Percentiles rank a stretch among this genome's conserved stretches.
Evolutionary conservation across 2,888 invertebrate genomes (phyloP).

Genomic region (Mimas tiliae): DNA sequence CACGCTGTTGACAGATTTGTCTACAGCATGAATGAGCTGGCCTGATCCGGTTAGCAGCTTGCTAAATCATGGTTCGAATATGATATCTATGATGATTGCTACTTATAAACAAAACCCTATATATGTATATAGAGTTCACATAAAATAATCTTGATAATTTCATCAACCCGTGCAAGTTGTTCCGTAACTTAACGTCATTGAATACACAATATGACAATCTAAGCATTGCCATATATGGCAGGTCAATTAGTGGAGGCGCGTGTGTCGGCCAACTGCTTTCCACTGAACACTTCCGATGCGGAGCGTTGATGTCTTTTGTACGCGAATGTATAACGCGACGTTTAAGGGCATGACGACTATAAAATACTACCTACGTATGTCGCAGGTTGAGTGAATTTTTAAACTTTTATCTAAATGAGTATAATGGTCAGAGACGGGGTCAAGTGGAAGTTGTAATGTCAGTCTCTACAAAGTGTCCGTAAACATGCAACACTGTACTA

Average conservation of each 20-base stretch:
- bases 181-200: constrained; percentile 20
- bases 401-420: background rate
- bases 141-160: background rate
- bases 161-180: constrained; percentile 12
- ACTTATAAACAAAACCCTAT: background rate
- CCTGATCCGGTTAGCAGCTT: too few relatives aligned
- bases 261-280: constrained; percentile 31
- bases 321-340: constrained; percentile 28
- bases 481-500: too few relatives aligned
- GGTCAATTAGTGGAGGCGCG: constrained; percentile 44
- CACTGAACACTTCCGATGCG: constrained; percentile 29
- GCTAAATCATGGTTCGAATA: background rate
- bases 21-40: too few relatives aligned
- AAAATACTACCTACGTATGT: constrained; percentile 20
- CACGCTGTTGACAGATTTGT: too few relatives aligned
- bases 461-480: too few relatives aligned
- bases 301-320: constrained; percentile 37
- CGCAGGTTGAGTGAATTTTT: background rate
- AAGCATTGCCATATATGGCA: constrained; percentile 44
- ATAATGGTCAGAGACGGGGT: background rate
- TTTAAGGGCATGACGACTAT: constrained; percentile 23
- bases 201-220: constrained; percentile 34
- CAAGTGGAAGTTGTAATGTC: too few relatives aligned
- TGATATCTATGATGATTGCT: background rate
- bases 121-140: background rate